A percentile compares a stretch with the other conserved stretches of the same genome.
Conservation (phyloP, 2,113 vertebrate genomes). For the Apaloderma vittatum region DNA sequence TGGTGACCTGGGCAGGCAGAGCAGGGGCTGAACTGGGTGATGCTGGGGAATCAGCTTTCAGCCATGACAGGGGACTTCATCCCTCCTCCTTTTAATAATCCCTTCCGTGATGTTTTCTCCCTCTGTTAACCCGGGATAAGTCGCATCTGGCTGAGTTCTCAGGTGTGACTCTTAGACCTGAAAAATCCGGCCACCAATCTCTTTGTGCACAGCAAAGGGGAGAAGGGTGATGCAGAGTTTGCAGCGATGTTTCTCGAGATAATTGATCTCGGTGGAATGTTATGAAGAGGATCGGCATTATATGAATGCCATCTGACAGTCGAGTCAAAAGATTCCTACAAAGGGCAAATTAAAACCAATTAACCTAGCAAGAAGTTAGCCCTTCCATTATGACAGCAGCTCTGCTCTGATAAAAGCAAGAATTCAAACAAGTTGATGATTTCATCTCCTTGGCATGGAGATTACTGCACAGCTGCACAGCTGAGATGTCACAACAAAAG, state of each 20-base stretch:
- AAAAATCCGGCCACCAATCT: not conserved
- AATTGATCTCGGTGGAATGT: not conserved
- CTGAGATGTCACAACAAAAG: slow-evolving; percentile 29
- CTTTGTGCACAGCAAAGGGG: not conserved
- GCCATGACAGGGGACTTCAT: not conserved
- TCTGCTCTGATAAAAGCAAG: slow-evolving; percentile 14
- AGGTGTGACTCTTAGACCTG: not conserved
- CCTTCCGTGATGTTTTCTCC: not conserved
- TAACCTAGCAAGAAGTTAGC: not conserved
- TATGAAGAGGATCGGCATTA: not conserved
- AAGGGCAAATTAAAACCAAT: not conserved
- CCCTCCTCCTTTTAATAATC: not conserved
- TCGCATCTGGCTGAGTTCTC: not conserved
- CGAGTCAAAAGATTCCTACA: not conserved
- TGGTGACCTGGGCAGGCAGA: not conserved
- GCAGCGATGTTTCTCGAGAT: not conserved
- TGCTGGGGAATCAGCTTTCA: not conserved
- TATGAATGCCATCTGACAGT: not conserved
- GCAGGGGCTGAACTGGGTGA: accelerated
- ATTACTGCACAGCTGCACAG: slow-evolving; percentile 14
- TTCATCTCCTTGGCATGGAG: slow-evolving; percentile 35
- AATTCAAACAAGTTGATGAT: slow-evolving; percentile 21
- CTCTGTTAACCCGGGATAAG: not conserved
- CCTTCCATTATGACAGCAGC: slow-evolving; percentile 3
- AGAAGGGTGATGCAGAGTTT: accelerated